Evolutionary conservation across 2,113 vertebrate genomes (phyloP).

Genomic region (Euleptes europaea): DNA sequence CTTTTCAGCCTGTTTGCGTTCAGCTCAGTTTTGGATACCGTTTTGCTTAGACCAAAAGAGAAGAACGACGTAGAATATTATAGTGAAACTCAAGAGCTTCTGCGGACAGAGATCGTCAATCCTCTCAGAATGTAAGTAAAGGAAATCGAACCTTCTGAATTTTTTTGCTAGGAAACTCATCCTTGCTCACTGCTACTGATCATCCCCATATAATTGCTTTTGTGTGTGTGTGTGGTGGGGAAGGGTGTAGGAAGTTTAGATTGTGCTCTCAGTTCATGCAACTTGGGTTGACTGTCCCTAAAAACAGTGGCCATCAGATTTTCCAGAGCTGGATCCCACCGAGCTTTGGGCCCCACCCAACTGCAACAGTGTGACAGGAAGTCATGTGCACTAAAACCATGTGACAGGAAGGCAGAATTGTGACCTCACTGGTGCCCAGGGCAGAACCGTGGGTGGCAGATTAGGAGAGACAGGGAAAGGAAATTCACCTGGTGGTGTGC

Average conservation of each 20-base stretch:
- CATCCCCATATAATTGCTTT: neutral
- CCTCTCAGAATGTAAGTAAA: conserved; percentile 93
- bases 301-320: too few species aligned
- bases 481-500: too few species aligned
- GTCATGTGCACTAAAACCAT: too few species aligned
- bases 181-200: neutral
- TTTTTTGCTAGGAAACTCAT: neutral
- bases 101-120: conserved; percentile 97
- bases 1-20: conserved; percentile 95
- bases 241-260: neutral
- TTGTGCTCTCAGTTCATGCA: neutral
- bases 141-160: neutral
- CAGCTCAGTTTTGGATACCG: conserved; percentile 96
- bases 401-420: too few species aligned
- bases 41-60: conserved; percentile 93
- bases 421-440: too few species aligned
- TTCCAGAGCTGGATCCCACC: too few species aligned
- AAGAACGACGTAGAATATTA: conserved; percentile 97
- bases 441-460: too few species aligned
- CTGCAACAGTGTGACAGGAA: too few species aligned
- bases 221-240: neutral
- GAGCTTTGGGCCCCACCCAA: too few species aligned
- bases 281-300: too few species aligned
- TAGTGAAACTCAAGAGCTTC: conserved; percentile 93
- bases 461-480: too few species aligned